Evolutionary conservation across 2,888 invertebrate genomes (phyloP), one percentile per base, ranked within the genome.

Genomic region (Agonopterix subpropinquella): DNA sequence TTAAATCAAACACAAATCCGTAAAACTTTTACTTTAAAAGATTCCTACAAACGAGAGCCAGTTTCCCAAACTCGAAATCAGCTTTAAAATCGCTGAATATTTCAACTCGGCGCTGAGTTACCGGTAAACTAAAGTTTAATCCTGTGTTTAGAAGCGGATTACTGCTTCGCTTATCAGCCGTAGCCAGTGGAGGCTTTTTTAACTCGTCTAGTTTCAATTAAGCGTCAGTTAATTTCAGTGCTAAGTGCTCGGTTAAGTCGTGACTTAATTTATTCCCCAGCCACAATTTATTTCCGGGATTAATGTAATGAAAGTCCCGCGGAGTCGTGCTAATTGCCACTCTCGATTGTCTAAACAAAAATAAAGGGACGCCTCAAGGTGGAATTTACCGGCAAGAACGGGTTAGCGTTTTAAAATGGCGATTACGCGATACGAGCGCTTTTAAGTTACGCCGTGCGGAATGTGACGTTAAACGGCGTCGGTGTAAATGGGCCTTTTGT

Each of bases 171-270:
- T 83, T 80, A 81, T 82, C 83, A 73, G 70, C 65, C 58, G 67
- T 59, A 67, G 64, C 66, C 67, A 61, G 58, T 54, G 57, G 60
- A 54, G 61, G 61, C 66, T 79, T 80, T 82, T 79, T 71, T 67
- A 63, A 66, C 67, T 71, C 73, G 68, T 73, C 79, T 77, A 82
- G 80, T 87, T 86, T 85, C 85, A 87, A 87, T 88, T 86, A 84
- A 78, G 62, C 70, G 69, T 71, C 73, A 69, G 79, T 83, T 86
- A 83, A 86, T 84, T 80, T 77, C 67, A 57, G 64, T 57, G 78
- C 75, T 81, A 84, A 85, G 80, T 83, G 78, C 72, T 77, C 64
- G 80, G 79, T 78, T 77, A 77, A 81, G 73, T 69, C 67, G 72
- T 69, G 70, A 74, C 76, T 82, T 76, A 83, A 83, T 83, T 85